Evolutionary conservation across 2,888 invertebrate species (phyloP), one percentile per base, ranked within the genome.

Genomic region (Phengaris alcon): DNA sequence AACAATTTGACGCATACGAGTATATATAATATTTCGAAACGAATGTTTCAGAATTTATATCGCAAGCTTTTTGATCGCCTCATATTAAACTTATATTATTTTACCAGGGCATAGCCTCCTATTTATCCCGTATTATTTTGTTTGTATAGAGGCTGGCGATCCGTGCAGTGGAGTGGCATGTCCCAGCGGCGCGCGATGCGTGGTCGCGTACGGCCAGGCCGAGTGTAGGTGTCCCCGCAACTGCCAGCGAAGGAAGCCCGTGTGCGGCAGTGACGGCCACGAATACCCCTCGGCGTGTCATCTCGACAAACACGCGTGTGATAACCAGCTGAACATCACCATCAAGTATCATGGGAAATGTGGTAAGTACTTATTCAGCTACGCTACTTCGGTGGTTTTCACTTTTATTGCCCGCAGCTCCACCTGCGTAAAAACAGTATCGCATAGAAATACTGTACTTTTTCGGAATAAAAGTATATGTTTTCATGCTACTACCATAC

Each of bases 271-370:
- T 15, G 98, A 98, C 87, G 97, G 97, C 7, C 95, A 96, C 82
- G 95, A 98, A 79, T 98, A 98, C 89, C 95, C 97, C 57, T 97
- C 97, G 84, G 95, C 96, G 59, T 98, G 98, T 85, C 96, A 97
- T 87, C 97, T 98, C 95, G 95, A 96, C 83, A 95, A 96, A 82
- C 95, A 96, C 64, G 96, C 97, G 3, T 98, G 98, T 87, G 94
- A 95, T 78, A 95, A 95, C 81, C 95, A 95, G 79, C 93, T 95
- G 78, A 96, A 97, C 85, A 95, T 98, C 80, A 96, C 96, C 44
- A 95, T 97, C 80, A 96, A 96, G 83, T 97, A 97, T 83, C 95
- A 95, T 77, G 98, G 98, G 70, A 96, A 97, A 91, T 98, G 98
- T 90, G 97, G 98, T 97, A 89, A 95, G 96, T 86, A 35, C 1